Evolutionary conservation across 2,113 vertebrate species (phyloP).

Genomic region (Menura novaehollandiae): DNA sequence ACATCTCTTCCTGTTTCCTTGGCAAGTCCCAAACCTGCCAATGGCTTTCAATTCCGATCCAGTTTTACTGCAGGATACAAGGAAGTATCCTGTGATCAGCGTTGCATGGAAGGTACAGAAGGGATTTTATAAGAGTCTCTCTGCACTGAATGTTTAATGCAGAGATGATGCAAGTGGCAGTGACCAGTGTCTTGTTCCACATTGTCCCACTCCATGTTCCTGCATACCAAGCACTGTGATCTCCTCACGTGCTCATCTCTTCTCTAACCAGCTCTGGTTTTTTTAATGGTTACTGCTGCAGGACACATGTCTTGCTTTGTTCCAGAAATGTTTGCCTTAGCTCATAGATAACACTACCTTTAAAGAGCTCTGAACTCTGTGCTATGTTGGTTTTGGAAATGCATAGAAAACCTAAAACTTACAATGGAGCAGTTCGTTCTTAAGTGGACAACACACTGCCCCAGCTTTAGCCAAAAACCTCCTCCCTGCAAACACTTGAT

Average conservation of each 20-base stretch:
- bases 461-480: background rate
- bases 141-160: background rate
- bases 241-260: background rate
- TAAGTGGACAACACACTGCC: background rate
- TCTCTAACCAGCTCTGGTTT: background rate
- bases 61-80: background rate
- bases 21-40: background rate
- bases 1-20: background rate
- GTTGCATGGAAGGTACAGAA: background rate
- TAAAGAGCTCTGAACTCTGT: background rate
- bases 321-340: background rate
- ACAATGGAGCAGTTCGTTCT: background rate
- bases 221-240: accelerated
- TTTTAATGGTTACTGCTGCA: background rate
- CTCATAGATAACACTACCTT: background rate
- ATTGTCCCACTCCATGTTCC: background rate
- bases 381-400: background rate
- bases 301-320: background rate
- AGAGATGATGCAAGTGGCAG: background rate
- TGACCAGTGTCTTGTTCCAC: background rate
- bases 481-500: background rate
- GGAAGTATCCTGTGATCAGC: background rate
- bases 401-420: background rate
- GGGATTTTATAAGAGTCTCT: background rate
- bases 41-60: background rate